Evolutionary conservation across 2,113 vertebrate species (phyloP), one percentile per base, ranked within the genome.

Genomic region (Felis chaus): DNA sequence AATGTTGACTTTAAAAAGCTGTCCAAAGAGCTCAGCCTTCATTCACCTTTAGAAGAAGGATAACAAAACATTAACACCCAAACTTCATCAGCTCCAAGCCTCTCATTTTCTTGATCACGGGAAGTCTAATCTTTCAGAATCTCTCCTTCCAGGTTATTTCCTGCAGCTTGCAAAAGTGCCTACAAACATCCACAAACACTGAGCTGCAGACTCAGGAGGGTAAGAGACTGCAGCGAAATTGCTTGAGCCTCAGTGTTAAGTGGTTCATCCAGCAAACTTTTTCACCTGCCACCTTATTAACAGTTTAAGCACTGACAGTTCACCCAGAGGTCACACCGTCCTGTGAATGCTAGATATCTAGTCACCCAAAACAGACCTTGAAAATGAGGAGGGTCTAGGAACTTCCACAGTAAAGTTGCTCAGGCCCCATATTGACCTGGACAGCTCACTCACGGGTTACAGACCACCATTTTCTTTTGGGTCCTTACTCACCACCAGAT

Each of bases 1-100:
- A 53, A 78, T 78, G 25, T 39, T 39, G 15, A 93, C 27, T 92
- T 39, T 79, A 57, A 48, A 41, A 33, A 66, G 36, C 57, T 94
- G 33, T 71, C 14, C 45, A 71, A 95, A 93, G 45, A 95, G 18
- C 29, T 84, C n/a, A 78, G 41, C 10, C 45, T 94, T 88, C 48
- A 36, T 53, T 95, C 61, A 50, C 11, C 79, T 83, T 94, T 95
- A 91, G 41, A 93, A 83, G 27, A 90, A 80, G 89, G 65, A 97
- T 74, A 80, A 76, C 68, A 89, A 61, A 23, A 57, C 66, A 93
- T 33, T 76, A 78, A 84, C 29, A 90, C 11, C 48, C 33, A 71
- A 68, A 84, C 86, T 73, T 90, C 18, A 79, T 33, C 71, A 55
- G 14, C 63, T 31, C 13, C 36, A 74, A 89, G 16, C 45, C 23